Percentiles rank a stretch among this genome's conserved stretches.
Evolutionary conservation across 2,113 vertebrate species (phyloP).

Genomic region (Muscicapa adusta): DNA sequence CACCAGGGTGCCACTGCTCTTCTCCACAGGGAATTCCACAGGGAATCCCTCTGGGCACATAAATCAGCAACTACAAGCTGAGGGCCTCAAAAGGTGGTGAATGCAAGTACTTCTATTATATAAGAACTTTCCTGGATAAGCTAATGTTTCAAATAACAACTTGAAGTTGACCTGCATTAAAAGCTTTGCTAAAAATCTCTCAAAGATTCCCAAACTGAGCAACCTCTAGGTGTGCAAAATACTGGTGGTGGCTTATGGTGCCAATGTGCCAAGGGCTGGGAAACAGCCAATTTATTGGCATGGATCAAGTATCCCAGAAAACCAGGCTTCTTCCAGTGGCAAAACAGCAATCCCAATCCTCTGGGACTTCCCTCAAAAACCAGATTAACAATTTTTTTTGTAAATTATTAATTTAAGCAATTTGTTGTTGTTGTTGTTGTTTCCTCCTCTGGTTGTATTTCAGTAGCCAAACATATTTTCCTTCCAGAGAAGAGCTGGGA

Average conservation of each 20-base stretch:
- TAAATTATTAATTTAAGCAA: neutral
- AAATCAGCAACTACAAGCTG: neutral
- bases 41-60: neutral
- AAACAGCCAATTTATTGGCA: neutral
- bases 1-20: neutral
- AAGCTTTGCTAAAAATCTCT: neutral
- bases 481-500: neutral
- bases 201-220: neutral
- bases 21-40: neutral
- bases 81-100: neutral
- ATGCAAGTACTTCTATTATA: rapidly evolving
- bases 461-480: neutral
- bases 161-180: neutral
- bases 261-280: neutral
- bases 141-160: neutral
- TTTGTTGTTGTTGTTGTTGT: neutral
- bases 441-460: neutral
- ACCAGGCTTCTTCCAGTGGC: neutral
- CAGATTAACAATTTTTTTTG: neutral
- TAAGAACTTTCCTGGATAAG: neutral
- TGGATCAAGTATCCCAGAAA: neutral
- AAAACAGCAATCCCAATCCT: neutral
- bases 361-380: neutral
- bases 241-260: neutral
- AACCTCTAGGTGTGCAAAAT: neutral